These are phyloP conservation scores for Chromobotia macracanthus DNA, from an alignment of 2,797 vertebrate genomes.

Conservation along the genomic window DNA sequence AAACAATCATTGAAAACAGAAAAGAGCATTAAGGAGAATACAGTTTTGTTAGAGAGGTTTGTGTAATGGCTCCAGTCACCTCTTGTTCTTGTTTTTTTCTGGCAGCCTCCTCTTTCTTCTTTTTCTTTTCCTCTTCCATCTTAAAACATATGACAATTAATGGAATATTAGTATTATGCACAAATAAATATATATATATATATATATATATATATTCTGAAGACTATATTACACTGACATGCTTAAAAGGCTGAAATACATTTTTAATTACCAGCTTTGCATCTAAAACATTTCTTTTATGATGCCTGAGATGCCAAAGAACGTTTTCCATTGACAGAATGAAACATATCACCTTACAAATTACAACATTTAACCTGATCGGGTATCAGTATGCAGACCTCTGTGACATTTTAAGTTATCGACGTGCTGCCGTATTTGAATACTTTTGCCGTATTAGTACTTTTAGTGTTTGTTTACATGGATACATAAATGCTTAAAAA, in stretches of 20 bases:
- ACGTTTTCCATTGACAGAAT: conserved; percentile 27
- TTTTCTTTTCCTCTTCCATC: conserved; percentile 89
- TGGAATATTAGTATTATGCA: not conserved
- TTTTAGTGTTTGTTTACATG: too few species aligned
- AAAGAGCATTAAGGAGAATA: not conserved
- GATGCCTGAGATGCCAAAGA: conserved; percentile 6
- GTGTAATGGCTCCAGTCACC: conserved; percentile 67
- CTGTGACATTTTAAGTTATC: too few species aligned
- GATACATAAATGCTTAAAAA: too few species aligned
- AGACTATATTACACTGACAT: conserved; percentile 29
- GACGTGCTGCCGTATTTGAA: too few species aligned
- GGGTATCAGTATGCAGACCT: not conserved
- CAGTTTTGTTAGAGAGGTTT: not conserved
- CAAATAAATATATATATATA: too few species aligned
- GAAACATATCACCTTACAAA: conserved; percentile 33
- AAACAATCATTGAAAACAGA: not conserved
- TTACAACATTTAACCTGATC: not conserved
- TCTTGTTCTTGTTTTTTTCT: conserved; percentile 90
- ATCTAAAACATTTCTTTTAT: conserved; percentile 26
- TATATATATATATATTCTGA: too few species aligned
- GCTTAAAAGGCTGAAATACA: conserved; percentile 34
- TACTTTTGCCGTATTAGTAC: too few species aligned
- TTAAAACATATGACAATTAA: conserved; percentile 27
- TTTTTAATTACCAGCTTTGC: conserved; percentile 52
- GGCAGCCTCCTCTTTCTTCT: conserved; percentile 90